phyloP scores from a whole-genome alignment of 37 sponge, comb jelly and placozoan genomes.

The Petrosia ficiformis region DNA sequence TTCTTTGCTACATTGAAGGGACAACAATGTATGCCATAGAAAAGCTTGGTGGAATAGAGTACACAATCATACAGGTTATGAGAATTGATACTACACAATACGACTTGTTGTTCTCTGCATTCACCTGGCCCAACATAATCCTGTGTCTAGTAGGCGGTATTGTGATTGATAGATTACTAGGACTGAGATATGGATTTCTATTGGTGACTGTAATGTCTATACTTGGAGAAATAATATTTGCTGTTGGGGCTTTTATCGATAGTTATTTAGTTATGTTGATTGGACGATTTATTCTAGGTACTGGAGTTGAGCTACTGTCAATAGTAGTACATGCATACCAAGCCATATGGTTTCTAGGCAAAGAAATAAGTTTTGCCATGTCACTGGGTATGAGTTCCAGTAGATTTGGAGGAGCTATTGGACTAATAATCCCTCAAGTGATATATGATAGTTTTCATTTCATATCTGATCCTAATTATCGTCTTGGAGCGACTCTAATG shows the following conservation, averaged over 20 bases:
- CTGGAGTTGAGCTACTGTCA: neutral
- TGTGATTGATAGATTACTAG: neutral
- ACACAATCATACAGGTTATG: neutral
- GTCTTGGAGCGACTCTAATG: no score
- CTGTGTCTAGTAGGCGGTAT: neutral
- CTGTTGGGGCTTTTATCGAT: slow-evolving; percentile 73
- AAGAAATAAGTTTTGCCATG: neutral
- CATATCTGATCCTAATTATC: no score
- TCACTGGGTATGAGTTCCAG: neutral
- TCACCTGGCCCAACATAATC: neutral
- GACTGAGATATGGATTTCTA: neutral
- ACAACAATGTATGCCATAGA: neutral
- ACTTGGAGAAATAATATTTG: neutral
- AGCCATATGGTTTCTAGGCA: neutral
- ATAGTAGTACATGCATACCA: neutral
- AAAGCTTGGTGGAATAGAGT: neutral
- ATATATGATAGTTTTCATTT: slow-evolving; percentile 1
- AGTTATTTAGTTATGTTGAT: slow-evolving; percentile 73
- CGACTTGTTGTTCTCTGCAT: neutral
- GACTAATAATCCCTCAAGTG: neutral
- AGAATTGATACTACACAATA: neutral
- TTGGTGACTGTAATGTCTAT: neutral
- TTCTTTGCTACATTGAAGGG: neutral
- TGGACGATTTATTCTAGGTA: slow-evolving; percentile 92
- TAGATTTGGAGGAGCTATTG: neutral